Percentiles rank a stretch among this genome's conserved stretches.
These are phyloP conservation scores for Vulpes ferrilata DNA, from an alignment of 2,113 vertebrate species.

Conservation along the genomic window DNA sequence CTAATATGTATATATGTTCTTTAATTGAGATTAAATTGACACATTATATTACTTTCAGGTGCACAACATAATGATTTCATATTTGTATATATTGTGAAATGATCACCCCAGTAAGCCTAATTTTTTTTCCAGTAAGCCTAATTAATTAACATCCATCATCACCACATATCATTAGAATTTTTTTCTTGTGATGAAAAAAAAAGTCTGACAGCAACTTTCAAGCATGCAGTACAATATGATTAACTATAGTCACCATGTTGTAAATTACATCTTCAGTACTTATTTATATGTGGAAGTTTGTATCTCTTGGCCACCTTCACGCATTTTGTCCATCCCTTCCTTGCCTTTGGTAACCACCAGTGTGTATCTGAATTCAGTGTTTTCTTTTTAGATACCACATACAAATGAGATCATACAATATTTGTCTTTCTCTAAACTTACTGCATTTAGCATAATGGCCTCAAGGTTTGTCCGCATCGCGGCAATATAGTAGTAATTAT, in stretches of 20 bases:
- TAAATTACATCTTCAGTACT: neutral
- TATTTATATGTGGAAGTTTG: neutral
- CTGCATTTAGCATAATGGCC: neutral
- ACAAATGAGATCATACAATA: neutral
- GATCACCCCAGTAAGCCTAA: neutral
- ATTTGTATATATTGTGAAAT: neutral
- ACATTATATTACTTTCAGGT: neutral
- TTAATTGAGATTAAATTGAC: neutral
- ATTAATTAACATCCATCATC: neutral
- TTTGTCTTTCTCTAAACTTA: neutral
- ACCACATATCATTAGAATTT: neutral
- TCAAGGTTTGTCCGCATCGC: neutral
- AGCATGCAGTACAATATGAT: neutral
- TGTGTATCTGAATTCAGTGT: neutral
- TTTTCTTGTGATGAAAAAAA: neutral
- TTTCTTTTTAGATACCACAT: neutral
- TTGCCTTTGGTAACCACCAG: neutral
- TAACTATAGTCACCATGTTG: neutral
- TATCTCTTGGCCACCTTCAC: neutral
- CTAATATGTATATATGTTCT: neutral
- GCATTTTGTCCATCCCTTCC: neutral
- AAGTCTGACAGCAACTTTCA: neutral
- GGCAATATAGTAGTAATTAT: neutral
- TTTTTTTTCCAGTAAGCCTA: neutral
- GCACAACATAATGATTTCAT: neutral